These are phyloP conservation scores for Polydrusus pterygomalis DNA, from an alignment of 2,888 invertebrate genomes.

Conservation along the genomic window DNA sequence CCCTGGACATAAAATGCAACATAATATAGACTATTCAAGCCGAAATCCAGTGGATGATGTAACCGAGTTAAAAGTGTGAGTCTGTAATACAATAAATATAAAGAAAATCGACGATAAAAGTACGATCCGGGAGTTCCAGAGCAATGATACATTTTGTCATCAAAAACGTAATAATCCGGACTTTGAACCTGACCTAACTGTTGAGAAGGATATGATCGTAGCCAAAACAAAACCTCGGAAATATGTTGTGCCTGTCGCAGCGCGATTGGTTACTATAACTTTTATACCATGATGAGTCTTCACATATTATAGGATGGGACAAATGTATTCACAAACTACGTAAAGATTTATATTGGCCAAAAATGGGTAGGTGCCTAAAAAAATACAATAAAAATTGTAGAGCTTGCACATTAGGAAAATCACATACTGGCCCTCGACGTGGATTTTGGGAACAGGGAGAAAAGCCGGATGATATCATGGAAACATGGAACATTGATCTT, in stretches of 20 bases:
- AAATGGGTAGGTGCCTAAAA: no score
- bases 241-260: constrained; percentile 44
- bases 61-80: constrained; percentile 2
- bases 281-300: constrained; percentile 34
- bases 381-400: background rate
- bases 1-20: constrained; percentile 34
- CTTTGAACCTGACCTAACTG: constrained; percentile 6
- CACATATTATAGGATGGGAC: constrained; percentile 53
- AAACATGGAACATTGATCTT: constrained; percentile 59
- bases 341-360: no score
- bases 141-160: constrained; percentile 33
- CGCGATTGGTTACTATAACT: background rate
- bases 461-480: constrained; percentile 52
- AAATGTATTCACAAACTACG: no score
- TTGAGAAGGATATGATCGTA: constrained; percentile 37
- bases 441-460: constrained; percentile 56
- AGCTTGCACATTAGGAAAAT: constrained; percentile 54
- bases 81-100: constrained; percentile 11
- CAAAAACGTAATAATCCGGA: constrained; percentile 27
- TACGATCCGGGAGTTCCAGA: background rate
- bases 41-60: constrained; percentile 9
- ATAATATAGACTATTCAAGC: constrained; percentile 12
- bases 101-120: constrained; percentile 5
- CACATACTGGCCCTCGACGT: constrained; percentile 56
- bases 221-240: no score